These are phyloP conservation scores for Petrocephalus zakoni DNA, from an alignment of 2,113 vertebrate species.

Conservation along the genomic window DNA sequence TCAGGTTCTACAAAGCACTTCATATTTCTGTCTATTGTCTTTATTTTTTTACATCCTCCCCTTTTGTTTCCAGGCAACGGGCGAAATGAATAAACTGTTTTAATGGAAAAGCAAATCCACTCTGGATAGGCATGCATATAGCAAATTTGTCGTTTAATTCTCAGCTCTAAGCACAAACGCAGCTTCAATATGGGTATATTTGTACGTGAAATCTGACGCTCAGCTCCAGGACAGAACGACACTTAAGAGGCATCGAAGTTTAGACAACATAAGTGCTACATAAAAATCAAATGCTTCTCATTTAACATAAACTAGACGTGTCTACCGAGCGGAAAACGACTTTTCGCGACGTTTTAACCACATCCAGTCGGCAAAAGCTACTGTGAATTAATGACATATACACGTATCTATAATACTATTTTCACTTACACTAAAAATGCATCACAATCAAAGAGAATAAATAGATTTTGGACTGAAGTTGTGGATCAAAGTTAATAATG, in stretches of 20 bases:
- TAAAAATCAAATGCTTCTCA: background rate
- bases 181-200: background rate
- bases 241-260: background rate
- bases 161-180: background rate
- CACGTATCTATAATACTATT: background rate
- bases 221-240: background rate
- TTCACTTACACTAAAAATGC: background rate
- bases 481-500: conserved; percentile 3
- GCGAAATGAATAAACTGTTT: background rate
- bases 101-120: background rate
- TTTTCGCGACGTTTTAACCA: background rate
- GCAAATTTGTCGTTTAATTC: background rate
- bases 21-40: conserved; percentile 7
- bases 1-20: background rate
- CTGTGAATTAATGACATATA: background rate
- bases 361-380: background rate
- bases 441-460: background rate
- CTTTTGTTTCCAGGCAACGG: background rate
- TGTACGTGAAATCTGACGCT: background rate
- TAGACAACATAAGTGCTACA: background rate
- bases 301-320: background rate
- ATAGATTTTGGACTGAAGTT: background rate
- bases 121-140: background rate
- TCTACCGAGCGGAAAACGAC: no score
- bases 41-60: background rate